A percentile compares a stretch with the other conserved stretches of the same genome.
phyloP scores from a whole-genome alignment of 1,140 invertebrate genomes.

The Saccostrea glomerata region DNA sequence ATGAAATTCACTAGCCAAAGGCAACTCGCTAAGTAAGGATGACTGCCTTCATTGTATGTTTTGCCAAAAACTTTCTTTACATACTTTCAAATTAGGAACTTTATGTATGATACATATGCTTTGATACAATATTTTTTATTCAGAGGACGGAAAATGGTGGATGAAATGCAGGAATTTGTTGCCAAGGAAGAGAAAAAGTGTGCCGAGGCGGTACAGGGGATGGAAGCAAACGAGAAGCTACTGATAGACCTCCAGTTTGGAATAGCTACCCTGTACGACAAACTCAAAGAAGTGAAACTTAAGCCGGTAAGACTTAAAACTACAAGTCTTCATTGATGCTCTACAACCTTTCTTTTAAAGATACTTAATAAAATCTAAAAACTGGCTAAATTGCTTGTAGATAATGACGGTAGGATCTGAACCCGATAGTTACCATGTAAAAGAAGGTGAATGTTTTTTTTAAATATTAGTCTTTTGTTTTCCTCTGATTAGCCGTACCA shows the following conservation, averaged over 20 bases:
- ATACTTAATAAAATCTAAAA: too few species aligned
- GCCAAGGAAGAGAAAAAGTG: constrained; percentile 47
- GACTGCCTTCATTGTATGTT: too few species aligned
- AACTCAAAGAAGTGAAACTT: constrained; percentile 64
- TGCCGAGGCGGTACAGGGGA: constrained; percentile 21
- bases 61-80: too few species aligned
- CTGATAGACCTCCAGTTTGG: constrained; percentile 59
- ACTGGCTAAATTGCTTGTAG: too few species aligned
- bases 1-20: constrained; percentile 65
- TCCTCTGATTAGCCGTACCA: constrained; percentile 59
- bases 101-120: not conserved
- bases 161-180: constrained; percentile 58
- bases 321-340: not conserved
- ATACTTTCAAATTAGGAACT: too few species aligned
- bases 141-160: constrained; percentile 59
- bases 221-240: constrained; percentile 55
- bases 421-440: not conserved
- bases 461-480: not conserved
- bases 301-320: constrained; percentile 60
- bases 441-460: not conserved
- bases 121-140: not conserved
- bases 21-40: constrained; percentile 58
- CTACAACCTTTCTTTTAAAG: too few species aligned
- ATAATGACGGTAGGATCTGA: too few species aligned
- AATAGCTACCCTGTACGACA: constrained; percentile 61